phyloP scores from a whole-genome alignment of 2,797 vertebrate species.

The Todus mexicanus region DNA sequence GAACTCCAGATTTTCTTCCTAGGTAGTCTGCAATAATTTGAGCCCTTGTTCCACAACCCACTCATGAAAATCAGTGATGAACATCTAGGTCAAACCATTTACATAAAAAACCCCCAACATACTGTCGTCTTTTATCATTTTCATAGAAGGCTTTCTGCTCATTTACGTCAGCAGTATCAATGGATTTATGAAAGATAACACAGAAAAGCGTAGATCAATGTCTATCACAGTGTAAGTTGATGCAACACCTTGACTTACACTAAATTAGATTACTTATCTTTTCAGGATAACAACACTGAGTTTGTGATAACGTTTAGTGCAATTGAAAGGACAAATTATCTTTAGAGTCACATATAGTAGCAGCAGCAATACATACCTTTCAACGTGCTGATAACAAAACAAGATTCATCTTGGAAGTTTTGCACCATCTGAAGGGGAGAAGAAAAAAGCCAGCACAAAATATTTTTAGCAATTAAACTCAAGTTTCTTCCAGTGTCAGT shows the following conservation, averaged over 20 bases:
- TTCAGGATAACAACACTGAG: neutral
- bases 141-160: neutral
- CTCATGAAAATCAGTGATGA: neutral
- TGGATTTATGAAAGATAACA: neutral
- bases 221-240: neutral
- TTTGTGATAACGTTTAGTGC: neutral
- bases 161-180: neutral
- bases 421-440: conserved; percentile 87
- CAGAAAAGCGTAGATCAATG: neutral
- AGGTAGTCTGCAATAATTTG: neutral
- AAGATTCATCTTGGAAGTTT: conserved; percentile 91
- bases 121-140: neutral
- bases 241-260: neutral
- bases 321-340: neutral
- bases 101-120: neutral
- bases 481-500: neutral
- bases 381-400: conserved; percentile 88
- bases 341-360: neutral
- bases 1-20: neutral
- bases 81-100: neutral
- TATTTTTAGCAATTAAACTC: neutral
- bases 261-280: neutral
- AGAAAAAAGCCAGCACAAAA: neutral
- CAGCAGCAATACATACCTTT: conserved; percentile 77
- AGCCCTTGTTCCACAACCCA: neutral